A percentile compares a stretch with the other conserved stretches of the same genome.
Conservation (phyloP, 2,888 invertebrate genomes). For the Melieria crassipennis region DNA sequence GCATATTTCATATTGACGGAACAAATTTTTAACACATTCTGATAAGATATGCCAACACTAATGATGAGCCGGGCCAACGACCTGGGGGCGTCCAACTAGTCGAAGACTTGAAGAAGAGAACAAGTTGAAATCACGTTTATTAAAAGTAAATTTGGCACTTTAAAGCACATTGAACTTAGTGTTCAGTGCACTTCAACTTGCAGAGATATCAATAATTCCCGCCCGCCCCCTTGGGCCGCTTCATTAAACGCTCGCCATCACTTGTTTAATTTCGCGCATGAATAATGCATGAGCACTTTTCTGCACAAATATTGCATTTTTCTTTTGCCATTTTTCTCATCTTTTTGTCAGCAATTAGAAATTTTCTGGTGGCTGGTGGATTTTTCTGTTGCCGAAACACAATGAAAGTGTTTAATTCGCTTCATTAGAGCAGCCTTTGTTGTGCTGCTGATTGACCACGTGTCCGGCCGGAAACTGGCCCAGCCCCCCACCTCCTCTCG, state of each 20-base stretch:
- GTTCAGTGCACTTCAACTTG: background rate
- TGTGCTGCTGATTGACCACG: slow-evolving; percentile 41
- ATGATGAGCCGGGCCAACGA: slow-evolving; percentile 17
- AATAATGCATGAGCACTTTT: slow-evolving; percentile 29
- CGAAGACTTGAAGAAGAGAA: too few species aligned
- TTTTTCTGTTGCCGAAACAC: slow-evolving; percentile 15
- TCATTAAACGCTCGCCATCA: background rate
- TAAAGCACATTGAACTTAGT: background rate
- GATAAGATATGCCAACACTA: slow-evolving; percentile 34
- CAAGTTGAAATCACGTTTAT: background rate
- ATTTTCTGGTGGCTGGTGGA: background rate
- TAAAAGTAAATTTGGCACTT: background rate
- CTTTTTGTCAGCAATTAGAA: slow-evolving; percentile 17
- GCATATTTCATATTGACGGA: slow-evolving; percentile 42
- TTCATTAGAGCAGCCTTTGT: slow-evolving; percentile 42
- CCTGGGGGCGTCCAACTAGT: too few species aligned
- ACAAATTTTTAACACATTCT: slow-evolving; percentile 40
- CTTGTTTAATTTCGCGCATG: slow-evolving; percentile 16
- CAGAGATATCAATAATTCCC: background rate
- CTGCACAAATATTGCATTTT: background rate
- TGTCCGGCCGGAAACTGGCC: slow-evolving; percentile 34
- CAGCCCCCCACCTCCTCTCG: background rate
- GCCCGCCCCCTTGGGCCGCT: background rate
- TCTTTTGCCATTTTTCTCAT: background rate
- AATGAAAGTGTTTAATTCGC: slow-evolving; percentile 44